Percentiles rank a stretch among this genome's conserved stretches.
These are phyloP conservation scores for Caenorhabditis sp. DNA, from an alignment of 2,888 invertebrate species.

Conservation along the genomic window DNA sequence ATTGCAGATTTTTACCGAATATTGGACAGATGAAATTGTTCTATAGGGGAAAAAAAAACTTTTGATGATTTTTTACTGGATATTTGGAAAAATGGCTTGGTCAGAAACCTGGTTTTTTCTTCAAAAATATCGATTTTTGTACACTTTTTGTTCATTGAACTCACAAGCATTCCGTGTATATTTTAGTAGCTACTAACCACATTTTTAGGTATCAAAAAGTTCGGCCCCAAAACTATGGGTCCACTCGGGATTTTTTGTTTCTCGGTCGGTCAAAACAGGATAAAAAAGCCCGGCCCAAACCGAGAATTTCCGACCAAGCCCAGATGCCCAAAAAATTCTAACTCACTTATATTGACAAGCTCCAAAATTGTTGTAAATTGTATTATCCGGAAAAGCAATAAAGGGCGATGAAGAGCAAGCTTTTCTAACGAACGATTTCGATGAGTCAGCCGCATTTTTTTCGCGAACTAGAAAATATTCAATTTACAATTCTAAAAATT, in stretches of 20 bases:
- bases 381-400: constrained; percentile 34
- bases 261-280: too few species aligned
- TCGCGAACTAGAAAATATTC: constrained; percentile 10
- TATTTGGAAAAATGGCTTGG: neutral
- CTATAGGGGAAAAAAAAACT: constrained; percentile 13
- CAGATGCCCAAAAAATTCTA: neutral
- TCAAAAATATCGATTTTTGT: neutral
- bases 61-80: neutral
- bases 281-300: too few species aligned
- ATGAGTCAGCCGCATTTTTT: constrained; percentile 14
- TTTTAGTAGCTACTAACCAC: too few species aligned
- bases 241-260: too few species aligned
- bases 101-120: neutral
- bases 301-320: neutral
- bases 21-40: constrained; percentile 17
- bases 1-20: constrained; percentile 43
- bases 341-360: constrained; percentile 39
- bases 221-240: too few species aligned
- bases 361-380: constrained; percentile 23
- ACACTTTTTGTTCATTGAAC: too few species aligned
- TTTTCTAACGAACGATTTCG: constrained; percentile 32
- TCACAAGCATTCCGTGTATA: too few species aligned
- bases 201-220: too few species aligned
- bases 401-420: constrained; percentile 27
- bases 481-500: neutral